phyloP scores from a whole-genome alignment of 2,888 invertebrate species.

The Cryptus armator region DNA sequence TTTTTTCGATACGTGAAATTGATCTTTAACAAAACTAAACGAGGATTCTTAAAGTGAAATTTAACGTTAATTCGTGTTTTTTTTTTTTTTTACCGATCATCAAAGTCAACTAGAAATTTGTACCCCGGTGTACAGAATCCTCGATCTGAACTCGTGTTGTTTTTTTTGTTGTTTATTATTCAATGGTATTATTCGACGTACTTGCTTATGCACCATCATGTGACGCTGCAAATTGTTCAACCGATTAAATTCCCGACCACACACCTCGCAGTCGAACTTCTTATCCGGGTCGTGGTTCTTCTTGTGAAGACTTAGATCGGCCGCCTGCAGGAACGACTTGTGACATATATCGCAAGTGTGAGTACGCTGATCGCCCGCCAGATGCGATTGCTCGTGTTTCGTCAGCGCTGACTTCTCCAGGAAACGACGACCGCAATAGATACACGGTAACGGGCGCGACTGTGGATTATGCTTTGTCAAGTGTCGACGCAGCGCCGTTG shows the following conservation, averaged over 20 bases:
- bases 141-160: conserved; percentile 61
- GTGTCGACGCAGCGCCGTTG: conserved; percentile 84
- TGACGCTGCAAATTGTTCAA: conserved; percentile 84
- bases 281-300: conserved; percentile 84
- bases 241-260: conserved; percentile 84
- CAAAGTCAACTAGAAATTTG: conserved; percentile 35
- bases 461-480: conserved; percentile 84
- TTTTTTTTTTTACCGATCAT: neutral
- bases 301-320: conserved; percentile 85
- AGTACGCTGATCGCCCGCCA: conserved; percentile 82
- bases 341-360: conserved; percentile 86
- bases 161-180: conserved; percentile 53
- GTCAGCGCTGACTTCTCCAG: conserved; percentile 83
- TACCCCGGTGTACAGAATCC: conserved; percentile 57
- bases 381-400: conserved; percentile 85
- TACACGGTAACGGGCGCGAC: conserved; percentile 84
- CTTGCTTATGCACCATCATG: conserved; percentile 85
- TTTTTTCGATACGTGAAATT: neutral
- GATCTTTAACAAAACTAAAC: neutral
- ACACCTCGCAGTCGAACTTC: conserved; percentile 84
- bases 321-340: conserved; percentile 86
- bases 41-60: conserved; percentile 33
- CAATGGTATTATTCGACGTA: conserved; percentile 75
- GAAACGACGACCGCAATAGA: conserved; percentile 84
- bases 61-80: neutral